A percentile compares a stretch with the other conserved stretches of the same genome.
These are phyloP conservation scores for Euschistus heros DNA, from an alignment of 1,140 invertebrate species.

Conservation along the genomic window DNA sequence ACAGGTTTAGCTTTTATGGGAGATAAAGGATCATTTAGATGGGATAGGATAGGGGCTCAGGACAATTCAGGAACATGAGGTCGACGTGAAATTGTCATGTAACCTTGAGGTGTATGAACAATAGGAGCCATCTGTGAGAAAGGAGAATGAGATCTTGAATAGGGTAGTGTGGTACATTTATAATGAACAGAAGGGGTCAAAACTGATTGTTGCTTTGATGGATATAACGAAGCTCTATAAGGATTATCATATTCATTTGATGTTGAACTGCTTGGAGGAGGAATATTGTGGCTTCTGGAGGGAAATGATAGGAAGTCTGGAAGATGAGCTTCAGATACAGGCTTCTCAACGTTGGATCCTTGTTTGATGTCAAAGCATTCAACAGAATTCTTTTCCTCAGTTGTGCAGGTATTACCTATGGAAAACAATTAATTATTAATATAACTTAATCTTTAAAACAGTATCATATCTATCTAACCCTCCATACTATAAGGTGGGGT, in stretches of 20 bases:
- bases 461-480: no score
- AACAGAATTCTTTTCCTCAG: conserved; percentile 27
- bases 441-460: no score
- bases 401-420: conserved; percentile 36
- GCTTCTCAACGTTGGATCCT: conserved; percentile 1
- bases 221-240: conserved; percentile 26
- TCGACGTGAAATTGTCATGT: conserved; percentile 72
- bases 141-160: conserved; percentile 59
- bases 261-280: conserved; percentile 58
- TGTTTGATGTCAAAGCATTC: conserved; percentile 21
- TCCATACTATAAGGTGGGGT: no score
- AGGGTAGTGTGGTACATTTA: conserved; percentile 50
- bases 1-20: conserved; percentile 51
- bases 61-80: conserved; percentile 73
- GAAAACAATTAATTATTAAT: conserved; percentile 30
- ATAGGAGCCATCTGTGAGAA: conserved; percentile 48
- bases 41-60: conserved; percentile 42
- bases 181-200: conserved; percentile 43
- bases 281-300: conserved; percentile 43
- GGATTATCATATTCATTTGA: conserved; percentile 49
- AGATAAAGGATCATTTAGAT: conserved; percentile 28
- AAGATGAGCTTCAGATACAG: conserved; percentile 41
- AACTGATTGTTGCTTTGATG: conserved; percentile 39
- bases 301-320: conserved; percentile 74
- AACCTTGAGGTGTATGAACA: conserved; percentile 56